These are phyloP conservation scores for Morpho helenor DNA, from an alignment of 2,888 invertebrate species.

Conservation along the genomic window DNA sequence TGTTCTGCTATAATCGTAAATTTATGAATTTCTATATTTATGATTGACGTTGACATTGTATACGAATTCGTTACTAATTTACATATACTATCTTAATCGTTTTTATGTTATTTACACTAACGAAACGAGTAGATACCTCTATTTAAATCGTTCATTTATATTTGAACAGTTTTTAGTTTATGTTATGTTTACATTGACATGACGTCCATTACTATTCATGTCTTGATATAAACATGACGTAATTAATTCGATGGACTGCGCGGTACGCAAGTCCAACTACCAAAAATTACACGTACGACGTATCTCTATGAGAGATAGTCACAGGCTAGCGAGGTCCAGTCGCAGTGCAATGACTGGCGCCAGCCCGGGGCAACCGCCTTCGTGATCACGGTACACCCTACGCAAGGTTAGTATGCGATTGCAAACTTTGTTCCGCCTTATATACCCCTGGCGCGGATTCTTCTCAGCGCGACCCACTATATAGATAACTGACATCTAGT, in stretches of 20 bases:
- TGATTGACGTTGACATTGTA: too few relatives aligned
- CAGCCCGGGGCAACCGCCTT: conserved; percentile 82
- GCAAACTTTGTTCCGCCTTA: conserved; percentile 24
- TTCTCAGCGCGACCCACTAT: conserved; percentile 52
- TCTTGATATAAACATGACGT: background rate
- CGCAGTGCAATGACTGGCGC: conserved; percentile 84
- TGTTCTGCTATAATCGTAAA: too few relatives aligned
- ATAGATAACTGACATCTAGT: conserved; percentile 57
- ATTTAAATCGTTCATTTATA: too few relatives aligned
- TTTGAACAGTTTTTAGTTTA: too few relatives aligned
- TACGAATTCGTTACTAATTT: too few relatives aligned
- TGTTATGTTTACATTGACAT: background rate
- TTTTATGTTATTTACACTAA: too few relatives aligned
- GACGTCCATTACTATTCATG: background rate
- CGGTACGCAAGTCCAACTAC: conserved; percentile 80
- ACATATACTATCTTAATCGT: too few relatives aligned
- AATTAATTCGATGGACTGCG: conserved; percentile 69
- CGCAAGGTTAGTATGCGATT: conserved; percentile 84
- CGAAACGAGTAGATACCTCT: too few relatives aligned
- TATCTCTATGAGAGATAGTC: conserved; percentile 77
- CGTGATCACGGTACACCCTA: conserved; percentile 85
- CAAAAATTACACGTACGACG: conserved; percentile 82
- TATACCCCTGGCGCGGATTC: conserved; percentile 40
- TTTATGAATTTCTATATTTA: too few relatives aligned
- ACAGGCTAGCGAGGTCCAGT: conserved; percentile 78